phyloP scores from a whole-genome alignment of 2,797 vertebrate genomes.

The Diplodus sargus region DNA sequence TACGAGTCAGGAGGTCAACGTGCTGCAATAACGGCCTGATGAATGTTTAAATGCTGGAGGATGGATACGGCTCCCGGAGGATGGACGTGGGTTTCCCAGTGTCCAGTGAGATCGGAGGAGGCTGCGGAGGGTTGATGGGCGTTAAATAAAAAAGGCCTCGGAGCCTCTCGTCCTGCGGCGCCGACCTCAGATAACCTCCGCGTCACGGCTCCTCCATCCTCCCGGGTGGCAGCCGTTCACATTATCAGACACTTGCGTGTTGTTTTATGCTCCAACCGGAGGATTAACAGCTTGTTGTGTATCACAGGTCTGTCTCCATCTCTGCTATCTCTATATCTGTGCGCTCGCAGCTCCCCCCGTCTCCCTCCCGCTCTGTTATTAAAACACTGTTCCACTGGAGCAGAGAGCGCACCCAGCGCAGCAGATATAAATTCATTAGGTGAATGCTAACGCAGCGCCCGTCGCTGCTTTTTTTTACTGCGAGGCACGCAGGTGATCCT shows the following conservation, averaged over 20 bases:
- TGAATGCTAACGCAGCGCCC: conserved; percentile 34
- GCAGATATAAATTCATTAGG: conserved; percentile 63
- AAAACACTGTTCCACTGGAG: conserved; percentile 54
- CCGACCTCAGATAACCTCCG: conserved; percentile 46
- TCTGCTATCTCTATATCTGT: conserved; percentile 33
- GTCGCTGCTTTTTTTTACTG: neutral
- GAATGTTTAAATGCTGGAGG: conserved; percentile 66
- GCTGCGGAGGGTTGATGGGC: conserved; percentile 24
- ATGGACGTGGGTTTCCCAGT: conserved; percentile 42
- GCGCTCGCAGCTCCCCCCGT: conserved; percentile 2
- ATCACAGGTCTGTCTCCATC: conserved; percentile 21
- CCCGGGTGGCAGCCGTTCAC: conserved; percentile 10
- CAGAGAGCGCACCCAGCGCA: conserved; percentile 29
- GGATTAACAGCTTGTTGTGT: conserved; percentile 35
- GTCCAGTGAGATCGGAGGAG: conserved; percentile 47
- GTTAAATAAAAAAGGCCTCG: conserved; percentile 30
- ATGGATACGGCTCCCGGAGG: conserved; percentile 45
- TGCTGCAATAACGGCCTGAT: conserved; percentile 62
- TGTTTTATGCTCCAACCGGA: conserved; percentile 11
- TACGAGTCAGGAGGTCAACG: conserved; percentile 64
- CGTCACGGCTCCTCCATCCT: conserved; percentile 18
- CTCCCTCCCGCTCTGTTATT: conserved; percentile 41
- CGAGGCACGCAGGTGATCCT: conserved; percentile 53
- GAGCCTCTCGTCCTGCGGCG: conserved; percentile 8
- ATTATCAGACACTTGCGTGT: conserved; percentile 4